Evolutionary conservation across 1,140 invertebrate genomes (phyloP).

Genomic region (Hypothenemus hampei): DNA sequence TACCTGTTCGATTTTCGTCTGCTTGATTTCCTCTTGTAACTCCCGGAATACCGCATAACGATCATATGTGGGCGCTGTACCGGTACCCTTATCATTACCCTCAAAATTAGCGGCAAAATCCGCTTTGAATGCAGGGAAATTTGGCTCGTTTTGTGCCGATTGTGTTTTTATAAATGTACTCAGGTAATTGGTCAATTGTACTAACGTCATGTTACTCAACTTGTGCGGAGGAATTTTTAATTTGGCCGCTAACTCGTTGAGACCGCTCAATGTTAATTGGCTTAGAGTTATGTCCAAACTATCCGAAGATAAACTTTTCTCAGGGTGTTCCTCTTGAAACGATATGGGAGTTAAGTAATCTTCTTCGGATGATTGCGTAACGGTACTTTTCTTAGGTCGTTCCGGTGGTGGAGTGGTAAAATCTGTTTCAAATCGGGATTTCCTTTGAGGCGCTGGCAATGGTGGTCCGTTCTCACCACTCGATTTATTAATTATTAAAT

Average conservation of each 20-base stretch:
- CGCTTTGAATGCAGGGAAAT: slow-evolving; percentile 49
- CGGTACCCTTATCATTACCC: slow-evolving; percentile 48
- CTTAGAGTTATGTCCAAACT: slow-evolving; percentile 71
- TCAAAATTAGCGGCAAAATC: slow-evolving; percentile 60
- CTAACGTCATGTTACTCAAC: slow-evolving; percentile 77
- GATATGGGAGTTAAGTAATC: slow-evolving; percentile 59
- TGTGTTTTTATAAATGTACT: slow-evolving; percentile 56
- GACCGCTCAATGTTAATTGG: slow-evolving; percentile 73
- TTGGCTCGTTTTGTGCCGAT: slow-evolving; percentile 28
- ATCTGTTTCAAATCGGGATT: slow-evolving; percentile 51
- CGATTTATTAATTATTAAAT: no score
- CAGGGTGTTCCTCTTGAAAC: slow-evolving; percentile 31
- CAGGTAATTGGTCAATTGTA: slow-evolving; percentile 74
- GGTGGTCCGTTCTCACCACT: slow-evolving; percentile 53
- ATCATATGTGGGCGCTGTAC: slow-evolving; percentile 50
- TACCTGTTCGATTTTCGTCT: slow-evolving; percentile 47
- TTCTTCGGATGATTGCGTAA: slow-evolving; percentile 43
- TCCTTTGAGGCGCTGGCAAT: slow-evolving; percentile 58
- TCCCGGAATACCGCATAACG: slow-evolving; percentile 82
- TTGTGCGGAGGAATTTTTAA: slow-evolving; percentile 69
- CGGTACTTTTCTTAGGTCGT: slow-evolving; percentile 45
- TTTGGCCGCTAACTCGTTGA: slow-evolving; percentile 70
- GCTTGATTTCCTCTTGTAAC: slow-evolving; percentile 62
- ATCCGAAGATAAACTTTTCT: slow-evolving; percentile 33
- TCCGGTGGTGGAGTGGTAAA: slow-evolving; percentile 41